Conservation (phyloP, 2,113 vertebrate species). For the Sinosuthora webbiana region DNA sequence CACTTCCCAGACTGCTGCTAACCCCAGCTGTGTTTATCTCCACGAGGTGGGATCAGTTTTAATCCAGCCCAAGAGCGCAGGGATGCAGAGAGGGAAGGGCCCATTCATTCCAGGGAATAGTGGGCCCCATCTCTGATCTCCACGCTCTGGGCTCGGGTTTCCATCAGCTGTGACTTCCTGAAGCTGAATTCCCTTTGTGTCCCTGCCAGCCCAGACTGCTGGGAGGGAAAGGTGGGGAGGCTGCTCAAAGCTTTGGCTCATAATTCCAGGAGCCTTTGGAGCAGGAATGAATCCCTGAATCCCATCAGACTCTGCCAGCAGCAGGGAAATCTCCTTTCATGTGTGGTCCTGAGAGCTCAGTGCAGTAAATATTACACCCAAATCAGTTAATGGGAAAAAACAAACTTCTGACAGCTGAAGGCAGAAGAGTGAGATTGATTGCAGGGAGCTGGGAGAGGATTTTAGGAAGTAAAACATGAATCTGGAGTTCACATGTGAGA, state of each 20-base stretch:
- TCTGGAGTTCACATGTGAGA: neutral
- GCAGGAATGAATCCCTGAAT: constrained; percentile 8
- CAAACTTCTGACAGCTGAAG: neutral
- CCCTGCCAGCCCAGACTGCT: neutral
- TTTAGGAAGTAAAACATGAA: neutral
- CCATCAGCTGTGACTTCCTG: neutral
- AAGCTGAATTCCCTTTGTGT: neutral
- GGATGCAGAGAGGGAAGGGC: neutral
- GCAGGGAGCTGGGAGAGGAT: neutral
- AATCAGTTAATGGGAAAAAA: constrained; percentile 3
- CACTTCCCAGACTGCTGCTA: accelerated
- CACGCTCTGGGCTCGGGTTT: neutral
- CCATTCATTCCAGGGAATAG: neutral
- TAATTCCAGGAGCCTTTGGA: neutral
- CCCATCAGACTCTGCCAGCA: neutral
- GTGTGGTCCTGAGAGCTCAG: neutral
- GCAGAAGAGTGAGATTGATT: neutral
- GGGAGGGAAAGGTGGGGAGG: neutral
- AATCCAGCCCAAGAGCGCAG: neutral
- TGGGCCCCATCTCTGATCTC: neutral
- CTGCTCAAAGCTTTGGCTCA: neutral
- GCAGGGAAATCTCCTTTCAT: neutral
- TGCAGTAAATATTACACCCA: constrained; percentile 16
- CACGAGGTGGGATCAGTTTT: neutral
- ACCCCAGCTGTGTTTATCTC: neutral